Conservation (phyloP, 2,113 vertebrate genomes). For the Steatornis caripensis region DNA sequence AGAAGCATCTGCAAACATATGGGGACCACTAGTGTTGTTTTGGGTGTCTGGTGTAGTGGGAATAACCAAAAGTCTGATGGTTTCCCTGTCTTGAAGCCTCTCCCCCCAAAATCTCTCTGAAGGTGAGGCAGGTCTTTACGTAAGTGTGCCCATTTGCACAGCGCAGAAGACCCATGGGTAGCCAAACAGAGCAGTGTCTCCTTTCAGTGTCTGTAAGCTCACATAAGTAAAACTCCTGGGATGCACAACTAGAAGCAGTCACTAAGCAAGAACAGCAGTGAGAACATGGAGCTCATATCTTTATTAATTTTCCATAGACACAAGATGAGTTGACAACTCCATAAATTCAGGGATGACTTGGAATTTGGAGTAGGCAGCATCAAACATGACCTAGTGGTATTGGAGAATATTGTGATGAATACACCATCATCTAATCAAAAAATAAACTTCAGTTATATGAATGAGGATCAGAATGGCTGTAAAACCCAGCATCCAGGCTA, state of each 20-base stretch:
- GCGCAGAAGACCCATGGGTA: background rate
- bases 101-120: background rate
- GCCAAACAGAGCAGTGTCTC: background rate
- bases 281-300: background rate
- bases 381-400: background rate
- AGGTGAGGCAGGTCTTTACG: background rate
- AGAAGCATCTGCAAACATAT: background rate
- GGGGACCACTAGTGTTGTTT: background rate
- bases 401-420: background rate
- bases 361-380: background rate
- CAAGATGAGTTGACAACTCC: background rate
- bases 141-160: background rate
- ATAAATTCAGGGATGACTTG: background rate
- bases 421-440: background rate
- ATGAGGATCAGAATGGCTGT: background rate
- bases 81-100: background rate
- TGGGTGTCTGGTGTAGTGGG: background rate
- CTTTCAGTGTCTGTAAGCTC: background rate
- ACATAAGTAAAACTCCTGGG: background rate
- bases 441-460: background rate
- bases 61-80: background rate
- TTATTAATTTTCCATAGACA: background rate
- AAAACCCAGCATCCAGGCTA: background rate
- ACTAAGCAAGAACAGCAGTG: background rate
- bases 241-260: background rate